These are phyloP conservation scores for Athene noctua DNA, from an alignment of 2,113 vertebrate genomes.

Conservation along the genomic window DNA sequence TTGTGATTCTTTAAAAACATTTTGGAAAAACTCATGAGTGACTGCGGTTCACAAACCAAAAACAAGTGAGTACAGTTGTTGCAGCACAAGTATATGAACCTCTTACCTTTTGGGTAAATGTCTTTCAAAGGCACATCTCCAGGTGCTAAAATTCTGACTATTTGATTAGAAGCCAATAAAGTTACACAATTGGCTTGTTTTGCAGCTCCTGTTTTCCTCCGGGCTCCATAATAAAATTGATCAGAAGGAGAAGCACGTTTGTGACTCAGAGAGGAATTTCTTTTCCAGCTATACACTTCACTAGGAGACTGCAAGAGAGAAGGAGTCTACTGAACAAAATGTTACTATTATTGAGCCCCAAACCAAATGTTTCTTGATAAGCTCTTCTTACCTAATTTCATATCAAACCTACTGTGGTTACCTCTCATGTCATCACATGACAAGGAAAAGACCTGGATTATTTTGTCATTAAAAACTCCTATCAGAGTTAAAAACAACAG, in stretches of 20 bases:
- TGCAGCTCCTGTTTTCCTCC: slow-evolving; percentile 57
- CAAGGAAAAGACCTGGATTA: background rate
- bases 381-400: background rate
- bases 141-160: slow-evolving; percentile 85
- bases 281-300: slow-evolving; percentile 91
- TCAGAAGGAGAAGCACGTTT: slow-evolving; percentile 61
- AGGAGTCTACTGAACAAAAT: background rate
- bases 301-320: slow-evolving; percentile 83
- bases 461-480: background rate
- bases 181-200: slow-evolving; percentile 85
- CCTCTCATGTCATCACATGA: background rate
- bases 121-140: slow-evolving; percentile 89
- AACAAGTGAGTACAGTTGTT: background rate
- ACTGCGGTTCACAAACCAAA: background rate
- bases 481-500: background rate
- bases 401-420: background rate
- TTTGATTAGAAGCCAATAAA: slow-evolving; percentile 86
- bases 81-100: background rate
- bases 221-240: slow-evolving; percentile 75
- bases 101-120: slow-evolving; percentile 91
- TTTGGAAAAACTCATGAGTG: background rate
- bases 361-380: background rate
- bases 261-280: slow-evolving; percentile 72
- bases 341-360: background rate
- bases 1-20: background rate